These are phyloP conservation scores for Gymnodraco acuticeps DNA, from an alignment of 2,797 vertebrate species.

Conservation along the genomic window DNA sequence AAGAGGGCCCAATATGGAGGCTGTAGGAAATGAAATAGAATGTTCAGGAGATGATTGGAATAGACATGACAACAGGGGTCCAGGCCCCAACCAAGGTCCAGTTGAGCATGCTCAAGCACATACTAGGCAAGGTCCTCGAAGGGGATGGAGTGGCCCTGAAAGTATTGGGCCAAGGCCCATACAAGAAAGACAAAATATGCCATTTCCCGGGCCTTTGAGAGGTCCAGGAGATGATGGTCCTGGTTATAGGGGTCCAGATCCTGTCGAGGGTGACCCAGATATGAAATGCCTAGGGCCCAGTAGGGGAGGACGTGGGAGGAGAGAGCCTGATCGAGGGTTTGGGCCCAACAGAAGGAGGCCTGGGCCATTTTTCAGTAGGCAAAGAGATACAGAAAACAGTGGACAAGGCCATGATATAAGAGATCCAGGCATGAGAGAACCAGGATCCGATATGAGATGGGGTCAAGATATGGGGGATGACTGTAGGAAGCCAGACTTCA, in stretches of 20 bases:
- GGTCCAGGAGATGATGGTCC: constrained; percentile 44
- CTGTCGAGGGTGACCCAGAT: constrained; percentile 40
- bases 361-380: constrained; percentile 46
- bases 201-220: constrained; percentile 33
- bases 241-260: constrained; percentile 23
- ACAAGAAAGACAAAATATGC: constrained; percentile 31
- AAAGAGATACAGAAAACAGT: constrained; percentile 41
- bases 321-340: constrained; percentile 28
- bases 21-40: constrained; percentile 34
- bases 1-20: constrained; percentile 38
- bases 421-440: constrained; percentile 34
- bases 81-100: neutral
- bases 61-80: constrained; percentile 19
- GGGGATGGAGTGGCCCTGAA: constrained; percentile 47
- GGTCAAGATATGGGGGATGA: constrained; percentile 46
- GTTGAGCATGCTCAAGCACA: constrained; percentile 36
- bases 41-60: constrained; percentile 48
- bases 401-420: constrained; percentile 33
- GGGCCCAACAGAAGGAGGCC: constrained; percentile 25
- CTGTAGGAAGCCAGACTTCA: constrained; percentile 42
- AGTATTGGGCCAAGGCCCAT: constrained; percentile 13
- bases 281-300: constrained; percentile 8
- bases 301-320: constrained; percentile 45
- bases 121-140: constrained; percentile 23
- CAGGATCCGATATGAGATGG: constrained; percentile 36